phyloP scores from a whole-genome alignment of 2,797 vertebrate genomes.

The Hypotaenidia philippensis region DNA sequence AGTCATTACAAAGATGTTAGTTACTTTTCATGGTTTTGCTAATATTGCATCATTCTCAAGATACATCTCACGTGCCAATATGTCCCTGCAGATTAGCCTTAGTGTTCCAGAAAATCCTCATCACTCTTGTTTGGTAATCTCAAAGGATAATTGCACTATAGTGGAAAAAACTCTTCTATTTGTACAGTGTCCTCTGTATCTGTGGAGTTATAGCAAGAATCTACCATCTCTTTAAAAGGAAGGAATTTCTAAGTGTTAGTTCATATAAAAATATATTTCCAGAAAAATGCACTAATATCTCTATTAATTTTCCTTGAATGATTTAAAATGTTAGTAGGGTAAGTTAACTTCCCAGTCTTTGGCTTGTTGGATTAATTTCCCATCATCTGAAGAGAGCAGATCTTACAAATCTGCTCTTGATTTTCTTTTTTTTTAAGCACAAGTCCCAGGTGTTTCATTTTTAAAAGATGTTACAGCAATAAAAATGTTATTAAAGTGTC shows the following conservation, averaged over 20 bases:
- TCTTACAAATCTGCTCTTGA: not conserved
- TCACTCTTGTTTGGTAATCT: not conserved
- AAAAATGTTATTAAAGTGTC: conserved; percentile 73
- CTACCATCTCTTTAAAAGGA: not conserved
- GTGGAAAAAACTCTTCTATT: not conserved
- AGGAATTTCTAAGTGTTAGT: not conserved
- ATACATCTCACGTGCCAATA: not conserved
- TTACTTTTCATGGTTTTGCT: not conserved
- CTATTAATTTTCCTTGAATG: not conserved
- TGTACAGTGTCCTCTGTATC: not conserved
- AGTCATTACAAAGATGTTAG: not conserved
- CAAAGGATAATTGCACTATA: not conserved
- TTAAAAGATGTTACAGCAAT: conserved; percentile 72
- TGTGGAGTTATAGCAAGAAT: not conserved
- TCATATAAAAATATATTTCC: not conserved
- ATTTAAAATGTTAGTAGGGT: not conserved
- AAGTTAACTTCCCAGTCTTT: not conserved
- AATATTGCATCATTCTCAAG: not conserved
- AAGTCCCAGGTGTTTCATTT: conserved; percentile 70
- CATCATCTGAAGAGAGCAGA: not conserved
- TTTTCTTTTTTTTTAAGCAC: conserved; percentile 14
- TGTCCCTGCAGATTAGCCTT: not conserved
- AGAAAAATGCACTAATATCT: not conserved
- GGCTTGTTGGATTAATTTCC: not conserved
- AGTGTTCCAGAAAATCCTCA: not conserved